Evolutionary conservation across 2,797 vertebrate species (phyloP).

Genomic region (Lophotriccus pileatus): DNA sequence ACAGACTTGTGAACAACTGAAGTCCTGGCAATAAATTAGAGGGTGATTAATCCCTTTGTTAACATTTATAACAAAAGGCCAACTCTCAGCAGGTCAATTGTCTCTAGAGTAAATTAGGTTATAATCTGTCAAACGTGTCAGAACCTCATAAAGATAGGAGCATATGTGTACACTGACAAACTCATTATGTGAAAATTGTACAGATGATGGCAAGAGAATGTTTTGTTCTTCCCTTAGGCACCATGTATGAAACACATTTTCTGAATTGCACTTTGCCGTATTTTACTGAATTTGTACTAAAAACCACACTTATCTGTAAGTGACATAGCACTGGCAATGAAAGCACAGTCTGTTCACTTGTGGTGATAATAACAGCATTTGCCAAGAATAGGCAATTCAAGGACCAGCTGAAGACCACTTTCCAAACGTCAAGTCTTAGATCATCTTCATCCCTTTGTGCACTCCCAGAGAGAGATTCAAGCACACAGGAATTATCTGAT

Average conservation of each 20-base stretch:
- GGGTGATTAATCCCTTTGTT: constrained; percentile 58
- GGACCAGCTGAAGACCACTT: not conserved
- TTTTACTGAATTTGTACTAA: constrained; percentile 15
- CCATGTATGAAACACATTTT: not conserved
- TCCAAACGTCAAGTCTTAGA: not conserved
- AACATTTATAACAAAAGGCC: constrained; percentile 24
- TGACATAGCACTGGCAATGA: not conserved
- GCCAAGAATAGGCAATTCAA: not conserved
- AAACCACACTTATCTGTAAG: constrained; percentile 8
- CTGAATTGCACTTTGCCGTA: constrained; percentile 10
- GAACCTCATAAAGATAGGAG: not conserved
- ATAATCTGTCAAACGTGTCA: constrained; percentile 42
- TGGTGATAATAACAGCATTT: not conserved
- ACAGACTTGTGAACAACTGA: constrained; percentile 7
- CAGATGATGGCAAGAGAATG: not conserved
- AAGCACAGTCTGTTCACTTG: not conserved
- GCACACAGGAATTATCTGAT: accelerated
- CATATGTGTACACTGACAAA: not conserved
- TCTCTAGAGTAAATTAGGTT: constrained; percentile 46
- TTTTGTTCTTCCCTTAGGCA: not conserved
- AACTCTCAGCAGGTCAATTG: constrained; percentile 10
- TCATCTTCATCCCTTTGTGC: not conserved
- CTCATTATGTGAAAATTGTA: not conserved
- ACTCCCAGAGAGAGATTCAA: not conserved
- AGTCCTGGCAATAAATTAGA: constrained; percentile 28